Evolutionary conservation across 2,113 vertebrate species (phyloP), one percentile per base, ranked within the genome.

Genomic region (Thalassoma bifasciatum): DNA sequence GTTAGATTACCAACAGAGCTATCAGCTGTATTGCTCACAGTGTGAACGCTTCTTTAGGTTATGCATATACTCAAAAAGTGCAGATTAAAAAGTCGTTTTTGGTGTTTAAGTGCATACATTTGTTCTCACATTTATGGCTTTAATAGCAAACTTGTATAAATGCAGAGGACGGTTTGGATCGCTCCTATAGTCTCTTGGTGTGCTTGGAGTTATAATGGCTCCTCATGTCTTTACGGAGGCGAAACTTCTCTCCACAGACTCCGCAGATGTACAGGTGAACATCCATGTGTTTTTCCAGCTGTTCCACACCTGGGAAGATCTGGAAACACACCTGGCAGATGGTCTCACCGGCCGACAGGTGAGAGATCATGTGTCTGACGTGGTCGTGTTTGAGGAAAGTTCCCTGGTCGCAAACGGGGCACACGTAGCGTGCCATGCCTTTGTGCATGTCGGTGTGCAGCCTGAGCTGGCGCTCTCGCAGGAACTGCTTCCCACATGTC

Each of bases 251-350:
- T 58, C 98, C 98, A 57, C 98, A 99, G 82, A 98, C 96, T 60
- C 96, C 96, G 75, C 98, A 99, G 88, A 97, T 96, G 91, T 99
- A 99, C 84, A 99, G 95, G 89, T 99, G 98, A 82, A 97, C 96
- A 90, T 99, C 97, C 96, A 98, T 99, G 92, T 99, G 98, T 75
- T 96, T 95, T 92, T 98, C 96, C 92, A 99, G 93, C 88, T 96
- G 96, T 77, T 98, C 96, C 19, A 95, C 96, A 63, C 94, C 95
- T 12, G 96, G 96, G 84, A 98, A 98, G 92, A 99, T 98, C 95
- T 98, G 97, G 93, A 99, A 99, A 88, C 98, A 99, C 92, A 99
- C 97, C 94, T 99, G 97, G 94, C 98, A 99, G 95, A 99, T 98
- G 85, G 97, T 98, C 90, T 99, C 96, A 51, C 97, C 97, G 47